phyloP scores from a whole-genome alignment of 2,113 vertebrate species.

The Mus spicilegus region DNA sequence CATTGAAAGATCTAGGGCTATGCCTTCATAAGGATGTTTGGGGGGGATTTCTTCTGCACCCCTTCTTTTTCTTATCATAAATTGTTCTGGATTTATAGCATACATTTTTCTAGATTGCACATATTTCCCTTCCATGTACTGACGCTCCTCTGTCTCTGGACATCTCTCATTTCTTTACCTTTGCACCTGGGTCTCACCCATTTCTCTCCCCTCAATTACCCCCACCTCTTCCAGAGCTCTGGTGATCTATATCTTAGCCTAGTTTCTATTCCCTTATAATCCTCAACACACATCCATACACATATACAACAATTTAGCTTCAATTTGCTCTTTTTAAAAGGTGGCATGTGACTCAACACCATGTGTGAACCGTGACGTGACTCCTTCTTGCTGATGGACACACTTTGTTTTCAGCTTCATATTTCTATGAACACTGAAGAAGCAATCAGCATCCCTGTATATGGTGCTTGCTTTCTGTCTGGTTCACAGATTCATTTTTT shows the following conservation, averaged over 20 bases:
- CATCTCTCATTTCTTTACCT: neutral
- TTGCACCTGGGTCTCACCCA: neutral
- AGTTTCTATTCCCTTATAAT: neutral
- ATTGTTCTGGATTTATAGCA: neutral
- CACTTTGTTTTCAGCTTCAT: neutral
- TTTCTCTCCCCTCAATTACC: neutral
- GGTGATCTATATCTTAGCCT: neutral
- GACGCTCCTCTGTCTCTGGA: neutral
- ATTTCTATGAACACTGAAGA: neutral
- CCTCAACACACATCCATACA: too few species aligned
- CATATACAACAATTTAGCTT: neutral
- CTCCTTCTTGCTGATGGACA: neutral
- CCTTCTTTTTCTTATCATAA: neutral
- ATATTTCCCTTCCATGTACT: neutral
- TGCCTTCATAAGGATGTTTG: neutral
- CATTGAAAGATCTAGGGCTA: neutral
- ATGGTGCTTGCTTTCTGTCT: constrained; percentile 12
- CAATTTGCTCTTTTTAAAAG: constrained; percentile 26
- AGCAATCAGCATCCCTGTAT: neutral
- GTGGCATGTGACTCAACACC: neutral
- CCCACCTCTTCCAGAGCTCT: neutral
- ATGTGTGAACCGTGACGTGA: neutral
- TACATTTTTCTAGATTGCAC: neutral
- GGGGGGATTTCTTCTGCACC: neutral
- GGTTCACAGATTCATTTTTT: neutral